These are phyloP conservation scores for Drosophila erecta DNA, from an alignment of 1,140 invertebrate genomes.

Conservation along the genomic window DNA sequence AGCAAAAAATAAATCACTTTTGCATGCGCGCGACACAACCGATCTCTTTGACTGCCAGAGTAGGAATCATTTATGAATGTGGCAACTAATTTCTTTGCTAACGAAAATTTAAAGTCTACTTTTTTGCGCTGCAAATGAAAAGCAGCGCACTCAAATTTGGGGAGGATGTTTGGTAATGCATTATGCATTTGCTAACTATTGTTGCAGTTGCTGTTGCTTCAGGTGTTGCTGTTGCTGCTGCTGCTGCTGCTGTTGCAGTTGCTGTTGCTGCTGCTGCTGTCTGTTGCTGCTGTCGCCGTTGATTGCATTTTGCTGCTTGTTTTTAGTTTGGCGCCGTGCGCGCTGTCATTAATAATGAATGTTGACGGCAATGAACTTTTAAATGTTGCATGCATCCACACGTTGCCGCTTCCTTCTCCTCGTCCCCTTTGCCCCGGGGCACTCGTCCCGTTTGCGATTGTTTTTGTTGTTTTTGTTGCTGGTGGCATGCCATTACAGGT, in stretches of 20 bases:
- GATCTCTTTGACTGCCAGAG: too few species aligned
- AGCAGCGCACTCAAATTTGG: background rate
- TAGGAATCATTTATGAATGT: constrained; percentile 44
- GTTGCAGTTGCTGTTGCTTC: constrained; percentile 24
- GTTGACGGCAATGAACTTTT: constrained; percentile 85
- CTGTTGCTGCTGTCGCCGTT: constrained; percentile 67
- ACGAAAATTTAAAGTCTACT: constrained; percentile 57
- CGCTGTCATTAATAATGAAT: constrained; percentile 85
- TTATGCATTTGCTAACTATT: constrained; percentile 64
- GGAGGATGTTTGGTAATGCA: constrained; percentile 45
- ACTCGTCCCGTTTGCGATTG: constrained; percentile 20
- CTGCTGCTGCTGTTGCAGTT: constrained; percentile 56
- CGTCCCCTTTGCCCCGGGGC: background rate
- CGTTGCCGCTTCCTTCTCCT: constrained; percentile 36
- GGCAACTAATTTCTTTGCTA: constrained; percentile 49
- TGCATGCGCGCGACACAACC: too few species aligned
- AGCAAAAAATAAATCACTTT: too few species aligned
- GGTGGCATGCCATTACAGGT: constrained; percentile 68
- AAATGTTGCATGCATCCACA: constrained; percentile 83
- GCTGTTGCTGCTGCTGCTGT: constrained; percentile 71
- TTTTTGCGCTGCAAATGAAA: constrained; percentile 34
- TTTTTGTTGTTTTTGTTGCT: constrained; percentile 25
- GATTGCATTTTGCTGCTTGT: constrained; percentile 81
- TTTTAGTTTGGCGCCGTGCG: constrained; percentile 70
- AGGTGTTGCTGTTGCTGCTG: constrained; percentile 28